Percentiles rank a stretch among this genome's conserved stretches.
These are phyloP conservation scores for Leptinotarsa rubiginosa DNA, from an alignment of 2,888 invertebrate species.

Conservation along the genomic window DNA sequence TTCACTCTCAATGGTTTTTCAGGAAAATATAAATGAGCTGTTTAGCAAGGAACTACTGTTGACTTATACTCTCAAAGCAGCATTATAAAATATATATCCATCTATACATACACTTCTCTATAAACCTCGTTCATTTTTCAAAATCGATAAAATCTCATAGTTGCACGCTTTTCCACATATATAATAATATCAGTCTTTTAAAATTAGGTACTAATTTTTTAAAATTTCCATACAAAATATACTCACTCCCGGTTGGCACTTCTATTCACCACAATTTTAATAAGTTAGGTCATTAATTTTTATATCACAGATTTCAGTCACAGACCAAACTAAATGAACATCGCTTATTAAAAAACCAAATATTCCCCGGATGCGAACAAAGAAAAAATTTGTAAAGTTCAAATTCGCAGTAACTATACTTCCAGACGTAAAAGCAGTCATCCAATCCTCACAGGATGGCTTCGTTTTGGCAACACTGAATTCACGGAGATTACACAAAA, in stretches of 20 bases:
- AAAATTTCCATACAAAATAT: slow-evolving; percentile 43
- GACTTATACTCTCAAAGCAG: slow-evolving; percentile 19
- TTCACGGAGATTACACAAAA: slow-evolving; percentile 52
- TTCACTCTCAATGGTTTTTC: slow-evolving; percentile 1
- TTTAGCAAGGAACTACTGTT: slow-evolving; percentile 26
- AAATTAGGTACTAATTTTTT: slow-evolving; percentile 46
- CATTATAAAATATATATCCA: slow-evolving; percentile 35
- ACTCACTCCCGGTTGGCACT: slow-evolving; percentile 48
- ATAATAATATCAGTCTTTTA: slow-evolving; percentile 54
- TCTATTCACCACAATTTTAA: slow-evolving; percentile 45
- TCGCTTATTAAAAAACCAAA: slow-evolving; percentile 35
- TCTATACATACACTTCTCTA: slow-evolving; percentile 37
- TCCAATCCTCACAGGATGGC: slow-evolving; percentile 38
- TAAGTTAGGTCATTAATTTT: slow-evolving; percentile 46
- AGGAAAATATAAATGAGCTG: slow-evolving; percentile 15
- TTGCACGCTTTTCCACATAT: slow-evolving; percentile 47
- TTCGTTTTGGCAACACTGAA: slow-evolving; percentile 56
- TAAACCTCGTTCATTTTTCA: slow-evolving; percentile 31
- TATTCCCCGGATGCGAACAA: slow-evolving; percentile 39
- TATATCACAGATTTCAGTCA: slow-evolving; percentile 59
- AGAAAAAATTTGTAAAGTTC: slow-evolving; percentile 24
- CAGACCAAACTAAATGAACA: slow-evolving; percentile 48
- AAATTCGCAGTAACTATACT: slow-evolving; percentile 34
- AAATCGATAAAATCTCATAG: slow-evolving; percentile 42
- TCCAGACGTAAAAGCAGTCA: slow-evolving; percentile 44